Evolutionary conservation across 2,888 invertebrate species (phyloP), one percentile per base, ranked within the genome.

Genomic region (Charanyca ferruginea): DNA sequence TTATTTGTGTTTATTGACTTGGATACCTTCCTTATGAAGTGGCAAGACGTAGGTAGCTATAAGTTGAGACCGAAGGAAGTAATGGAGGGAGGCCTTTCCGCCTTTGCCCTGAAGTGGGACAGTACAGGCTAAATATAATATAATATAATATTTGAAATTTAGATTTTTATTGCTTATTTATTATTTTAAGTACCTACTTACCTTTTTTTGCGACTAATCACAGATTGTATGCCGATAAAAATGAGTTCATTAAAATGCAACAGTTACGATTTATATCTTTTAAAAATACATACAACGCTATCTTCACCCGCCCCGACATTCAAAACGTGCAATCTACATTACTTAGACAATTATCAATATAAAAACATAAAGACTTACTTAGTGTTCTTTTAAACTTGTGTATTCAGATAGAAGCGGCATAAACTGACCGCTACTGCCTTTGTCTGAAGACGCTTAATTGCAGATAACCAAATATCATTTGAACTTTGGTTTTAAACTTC

Each of bases 171-270:
- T 65, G 13, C 8, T 23, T 9, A 20, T 22, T 13, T 25, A 20
- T 68, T 32, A 13, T 25, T 35, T 68, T 28, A 47, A 6, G 25
- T 25, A 25, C 25, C 25, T n/a, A n/a, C n/a, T n/a, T n/a, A n/a
- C n/a, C 38, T 22, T 70, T 71, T 20, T 2, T 32, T 41, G 8
- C 5, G 61, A 20, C n/a, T n/a, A n/a, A n/a, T n/a, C n/a, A n/a
- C 61, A 45, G 64, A 69, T 66, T 7, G 61, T 11, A 20, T 48
- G 32, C 3, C 23, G 66, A 71, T 66, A 63, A 42, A 41, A 62
- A 20, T 16, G 20, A 20, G 41, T 66, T 25, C 41, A 62, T 25
- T 41, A 70, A 4, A 60, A 70, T 47, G 32, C 41, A 70, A 66
- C 13, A 41, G 28, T 9, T 13, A 18, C 5, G 65, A 71, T 61